Percentiles rank a stretch among this genome's conserved stretches.
phyloP scores from a whole-genome alignment of 2,113 vertebrate species.

The Tricholaema leucomelas region DNA sequence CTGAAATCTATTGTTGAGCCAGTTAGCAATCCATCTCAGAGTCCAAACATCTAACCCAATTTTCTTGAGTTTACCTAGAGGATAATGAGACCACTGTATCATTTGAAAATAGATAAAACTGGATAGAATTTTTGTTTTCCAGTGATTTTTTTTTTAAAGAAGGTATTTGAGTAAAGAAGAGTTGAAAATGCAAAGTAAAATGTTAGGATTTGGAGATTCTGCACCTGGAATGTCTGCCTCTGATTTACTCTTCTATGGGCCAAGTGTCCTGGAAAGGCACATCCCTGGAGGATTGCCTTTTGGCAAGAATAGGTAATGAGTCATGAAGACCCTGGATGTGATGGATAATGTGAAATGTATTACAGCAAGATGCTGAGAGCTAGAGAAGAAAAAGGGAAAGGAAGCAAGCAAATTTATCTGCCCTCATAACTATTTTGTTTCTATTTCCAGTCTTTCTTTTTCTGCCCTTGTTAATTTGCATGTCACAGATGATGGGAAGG shows the following conservation, averaged over 20 bases:
- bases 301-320: not conserved
- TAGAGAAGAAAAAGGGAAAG: not conserved
- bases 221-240: not conserved
- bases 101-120: not conserved
- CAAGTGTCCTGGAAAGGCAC: not conserved
- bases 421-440: not conserved
- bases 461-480: not conserved
- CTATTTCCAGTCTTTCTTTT: not conserved
- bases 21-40: no score
- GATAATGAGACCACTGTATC: no score
- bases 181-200: not conserved
- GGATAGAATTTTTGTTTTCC: no score
- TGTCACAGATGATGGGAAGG: not conserved
- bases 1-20: no score
- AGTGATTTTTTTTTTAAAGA: not conserved
- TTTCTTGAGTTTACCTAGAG: no score
- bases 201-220: not conserved
- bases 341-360: not conserved
- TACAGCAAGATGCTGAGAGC: not conserved
- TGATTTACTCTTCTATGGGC: not conserved
- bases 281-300: not conserved
- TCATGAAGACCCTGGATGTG: not conserved
- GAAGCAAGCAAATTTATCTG: not conserved
- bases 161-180: not conserved
- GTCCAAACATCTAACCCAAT: no score